Evolutionary conservation across 1,140 invertebrate genomes (phyloP).

Genomic region (Drosophila oshimai): DNA sequence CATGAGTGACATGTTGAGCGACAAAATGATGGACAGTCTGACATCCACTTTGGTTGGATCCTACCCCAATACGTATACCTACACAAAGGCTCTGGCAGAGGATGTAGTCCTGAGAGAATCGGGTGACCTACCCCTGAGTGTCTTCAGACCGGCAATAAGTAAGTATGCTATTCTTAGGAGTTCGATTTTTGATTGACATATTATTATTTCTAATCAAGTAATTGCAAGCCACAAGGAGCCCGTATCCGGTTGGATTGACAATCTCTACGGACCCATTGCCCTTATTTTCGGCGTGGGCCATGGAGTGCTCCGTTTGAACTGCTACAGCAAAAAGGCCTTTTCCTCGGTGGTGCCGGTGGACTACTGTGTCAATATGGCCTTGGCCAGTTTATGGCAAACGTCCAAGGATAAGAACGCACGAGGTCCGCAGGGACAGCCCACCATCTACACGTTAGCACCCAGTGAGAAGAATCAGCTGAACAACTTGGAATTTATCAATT

Average conservation of each 20-base stretch:
- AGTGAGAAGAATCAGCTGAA: conserved; percentile 85
- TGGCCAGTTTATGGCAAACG: conserved; percentile 88
- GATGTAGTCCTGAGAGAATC: conserved; percentile 86
- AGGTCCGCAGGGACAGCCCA: conserved; percentile 40
- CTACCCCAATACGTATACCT: conserved; percentile 93
- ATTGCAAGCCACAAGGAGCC: conserved; percentile 91
- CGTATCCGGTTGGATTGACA: conserved; percentile 92
- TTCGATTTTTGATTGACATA: conserved; percentile 33
- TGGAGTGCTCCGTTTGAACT: conserved; percentile 88
- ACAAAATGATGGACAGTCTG: conserved; percentile 86
- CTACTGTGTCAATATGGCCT: conserved; percentile 88
- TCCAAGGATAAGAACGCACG: conserved; percentile 27
- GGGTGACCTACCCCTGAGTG: conserved; percentile 87
- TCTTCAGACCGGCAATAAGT: conserved; percentile 89
- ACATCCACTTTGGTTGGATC: conserved; percentile 87
- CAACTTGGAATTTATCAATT: conserved; percentile 84
- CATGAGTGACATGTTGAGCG: conserved; percentile 83
- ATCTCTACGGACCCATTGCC: conserved; percentile 94
- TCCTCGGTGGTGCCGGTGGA: conserved; percentile 89
- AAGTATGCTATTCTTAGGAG: conserved; percentile 46
- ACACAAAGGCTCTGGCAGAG: conserved; percentile 92
- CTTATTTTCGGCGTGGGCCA: conserved; percentile 86
- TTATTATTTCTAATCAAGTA: conserved; percentile 88
- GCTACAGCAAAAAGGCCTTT: conserved; percentile 82
- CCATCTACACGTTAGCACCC: conserved; percentile 88